Percentiles rank a stretch among this genome's conserved stretches.
Evolutionary conservation across 92 coral and sea anemone species (phyloP).

Genomic region (Epizoanthus illoricatus): DNA sequence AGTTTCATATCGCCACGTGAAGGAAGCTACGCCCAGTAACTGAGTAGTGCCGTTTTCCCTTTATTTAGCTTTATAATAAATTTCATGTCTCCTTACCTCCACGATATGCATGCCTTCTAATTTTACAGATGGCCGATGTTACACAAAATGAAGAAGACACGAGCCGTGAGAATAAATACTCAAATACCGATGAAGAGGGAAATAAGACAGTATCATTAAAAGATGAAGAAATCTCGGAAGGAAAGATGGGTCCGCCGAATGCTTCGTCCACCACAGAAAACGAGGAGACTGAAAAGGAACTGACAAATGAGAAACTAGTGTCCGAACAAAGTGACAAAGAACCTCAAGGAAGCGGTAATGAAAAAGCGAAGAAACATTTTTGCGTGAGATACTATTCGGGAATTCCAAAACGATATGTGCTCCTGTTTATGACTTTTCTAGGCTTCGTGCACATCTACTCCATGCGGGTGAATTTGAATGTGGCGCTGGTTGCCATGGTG

Average conservation of each 20-base stretch:
- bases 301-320: background rate
- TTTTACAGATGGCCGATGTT: conserved; percentile 22
- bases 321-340: background rate
- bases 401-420: conserved; percentile 85
- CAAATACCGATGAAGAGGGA: background rate
- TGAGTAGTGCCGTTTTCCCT: too few species aligned
- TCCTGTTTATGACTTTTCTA: conserved; percentile 80
- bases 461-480: conserved; percentile 89
- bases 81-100: background rate
- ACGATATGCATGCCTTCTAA: background rate
- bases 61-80: too few species aligned
- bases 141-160: background rate
- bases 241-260: background rate
- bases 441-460: conserved; percentile 96
- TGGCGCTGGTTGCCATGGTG: conserved; percentile 97
- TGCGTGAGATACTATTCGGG: conserved; percentile 30
- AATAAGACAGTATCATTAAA: background rate
- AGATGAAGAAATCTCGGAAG: background rate
- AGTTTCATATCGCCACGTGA: too few species aligned
- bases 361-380: conserved; percentile 4
- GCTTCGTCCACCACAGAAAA: conserved; percentile 8
- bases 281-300: background rate
- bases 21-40: too few species aligned
- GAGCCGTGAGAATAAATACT: background rate
- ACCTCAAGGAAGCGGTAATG: background rate